Base-by-base conservation (phyloP, 2,797 vertebrate species). In the Sebastes baramenuke region DNA sequence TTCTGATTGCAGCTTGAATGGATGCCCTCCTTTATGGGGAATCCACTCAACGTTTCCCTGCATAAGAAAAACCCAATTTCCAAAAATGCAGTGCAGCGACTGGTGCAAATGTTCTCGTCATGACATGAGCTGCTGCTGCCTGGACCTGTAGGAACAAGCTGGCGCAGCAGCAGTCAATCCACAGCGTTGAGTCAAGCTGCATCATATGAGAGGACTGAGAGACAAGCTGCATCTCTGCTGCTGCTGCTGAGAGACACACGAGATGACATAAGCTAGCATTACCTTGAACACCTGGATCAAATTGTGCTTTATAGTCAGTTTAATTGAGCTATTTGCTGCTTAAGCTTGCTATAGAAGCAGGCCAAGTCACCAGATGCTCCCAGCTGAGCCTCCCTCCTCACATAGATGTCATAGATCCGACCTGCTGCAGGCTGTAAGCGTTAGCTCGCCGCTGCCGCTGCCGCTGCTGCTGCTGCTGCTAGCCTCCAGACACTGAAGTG, bases 401-500 rank as follows among this genome's bases (percentile, higher is more conserved):
- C 78, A 46, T 38, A 83, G 77, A 91, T 92, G 89, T 91, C 66
- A 42, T 42, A 42, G 78, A 82, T 89, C 78, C 34, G 83, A 93
- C 56, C 87, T 89, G 87, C 86, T 91, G 90, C 89, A 92, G 86
- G 92, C 92, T 94, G 38, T 38, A 38, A 89, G 85, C 90, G 81
- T 86, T 91, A 91, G 90, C 93, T 81, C 87, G 89, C 86, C 82
- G 82, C 87, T 79, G 82, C 87, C 65, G 85, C 89, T 67, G 25
- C 25, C 2, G 25, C 25, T 3, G 25, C 89, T 92, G 25, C 89
- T 92, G 89, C 86, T 82, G 82, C 87, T 71, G 84, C 89, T 92
- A 70, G 71, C 80, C 89, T 81, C 81, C 91, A 90, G 80, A 89
- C 86, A 79, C 88, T 56, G 86, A 88, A 90, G 91, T 75, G 90